Percentiles rank a stretch among this genome's conserved stretches.
phyloP scores from a whole-genome alignment of 2,113 vertebrate genomes.

The Promerops cafer region DNA sequence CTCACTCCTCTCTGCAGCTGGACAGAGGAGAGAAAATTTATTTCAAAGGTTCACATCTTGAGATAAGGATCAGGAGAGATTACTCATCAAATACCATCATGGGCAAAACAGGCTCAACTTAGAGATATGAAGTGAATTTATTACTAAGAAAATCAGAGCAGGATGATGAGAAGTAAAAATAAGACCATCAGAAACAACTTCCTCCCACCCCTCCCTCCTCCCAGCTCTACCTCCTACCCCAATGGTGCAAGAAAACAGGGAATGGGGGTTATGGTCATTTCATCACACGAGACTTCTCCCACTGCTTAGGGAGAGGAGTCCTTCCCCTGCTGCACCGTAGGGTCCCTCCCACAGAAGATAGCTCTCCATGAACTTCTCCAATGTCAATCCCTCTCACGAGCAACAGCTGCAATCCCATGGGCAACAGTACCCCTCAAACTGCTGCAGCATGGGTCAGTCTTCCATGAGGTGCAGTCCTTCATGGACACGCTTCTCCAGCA shows the following conservation, averaged over 20 bases:
- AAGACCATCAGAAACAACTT: not conserved
- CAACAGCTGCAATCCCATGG: not conserved
- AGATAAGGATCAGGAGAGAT: not conserved
- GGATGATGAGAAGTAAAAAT: not conserved
- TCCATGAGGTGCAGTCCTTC: not conserved
- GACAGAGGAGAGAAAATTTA: not conserved
- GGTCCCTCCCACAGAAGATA: not conserved
- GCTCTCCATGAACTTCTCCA: not conserved
- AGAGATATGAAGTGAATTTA: not conserved
- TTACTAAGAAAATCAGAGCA: not conserved
- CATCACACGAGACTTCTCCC: not conserved
- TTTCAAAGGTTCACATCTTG: not conserved
- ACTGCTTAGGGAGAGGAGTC: not conserved
- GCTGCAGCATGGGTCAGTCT: not conserved
- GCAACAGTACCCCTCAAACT: not conserved
- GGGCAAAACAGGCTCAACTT: not conserved
- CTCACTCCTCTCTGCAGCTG: not conserved
- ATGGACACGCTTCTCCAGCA: not conserved
- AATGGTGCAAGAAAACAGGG: not conserved
- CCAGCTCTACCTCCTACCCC: not conserved
- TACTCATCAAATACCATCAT: not conserved
- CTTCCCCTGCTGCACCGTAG: not conserved
- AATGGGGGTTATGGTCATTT: not conserved
- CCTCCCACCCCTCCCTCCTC: not conserved
- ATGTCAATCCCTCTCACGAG: accelerated